phyloP scores from a whole-genome alignment of 2,797 vertebrate genomes.

The Scolopax bukidnonensis region DNA sequence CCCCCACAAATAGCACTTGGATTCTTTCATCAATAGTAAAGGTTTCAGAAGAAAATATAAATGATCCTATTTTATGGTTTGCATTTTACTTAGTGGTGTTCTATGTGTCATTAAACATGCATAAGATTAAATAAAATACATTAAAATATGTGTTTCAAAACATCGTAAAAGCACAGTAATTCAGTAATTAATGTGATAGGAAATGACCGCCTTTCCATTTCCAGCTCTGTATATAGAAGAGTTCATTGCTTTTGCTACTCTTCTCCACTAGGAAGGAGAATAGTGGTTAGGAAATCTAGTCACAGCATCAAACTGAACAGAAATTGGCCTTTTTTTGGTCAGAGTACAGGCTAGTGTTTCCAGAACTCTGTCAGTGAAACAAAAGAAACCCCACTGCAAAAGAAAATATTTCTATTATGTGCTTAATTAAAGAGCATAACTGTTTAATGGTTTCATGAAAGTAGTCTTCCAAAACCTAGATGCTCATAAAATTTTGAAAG shows the following conservation, averaged over 20 bases:
- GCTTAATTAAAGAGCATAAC: slow-evolving; percentile 23
- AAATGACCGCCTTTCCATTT: slow-evolving; percentile 49
- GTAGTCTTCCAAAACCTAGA: not conserved
- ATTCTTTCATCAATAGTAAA: not conserved
- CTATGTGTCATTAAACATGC: slow-evolving; percentile 56
- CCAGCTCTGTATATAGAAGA: not conserved
- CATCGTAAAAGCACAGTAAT: slow-evolving; percentile 35
- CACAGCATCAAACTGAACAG: not conserved
- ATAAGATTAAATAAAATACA: slow-evolving; percentile 45
- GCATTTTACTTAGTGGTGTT: slow-evolving; percentile 48
- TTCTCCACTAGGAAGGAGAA: not conserved
- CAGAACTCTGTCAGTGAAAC: not conserved
- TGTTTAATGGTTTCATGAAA: slow-evolving; percentile 35
- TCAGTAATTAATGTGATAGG: slow-evolving; percentile 60
- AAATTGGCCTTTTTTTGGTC: not conserved
- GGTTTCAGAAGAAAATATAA: not conserved
- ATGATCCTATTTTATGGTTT: slow-evolving; percentile 25
- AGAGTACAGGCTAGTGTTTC: not conserved
- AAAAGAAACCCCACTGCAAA: not conserved
- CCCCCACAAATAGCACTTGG: not conserved
- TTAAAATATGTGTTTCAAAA: slow-evolving; percentile 62
- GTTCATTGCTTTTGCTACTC: slow-evolving; percentile 32
- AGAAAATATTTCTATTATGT: not conserved
- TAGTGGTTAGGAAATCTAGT: not conserved
- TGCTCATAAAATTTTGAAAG: not conserved